These are phyloP conservation scores for Coboldia fuscipes DNA, from an alignment of 1,140 invertebrate species.

Conservation along the genomic window DNA sequence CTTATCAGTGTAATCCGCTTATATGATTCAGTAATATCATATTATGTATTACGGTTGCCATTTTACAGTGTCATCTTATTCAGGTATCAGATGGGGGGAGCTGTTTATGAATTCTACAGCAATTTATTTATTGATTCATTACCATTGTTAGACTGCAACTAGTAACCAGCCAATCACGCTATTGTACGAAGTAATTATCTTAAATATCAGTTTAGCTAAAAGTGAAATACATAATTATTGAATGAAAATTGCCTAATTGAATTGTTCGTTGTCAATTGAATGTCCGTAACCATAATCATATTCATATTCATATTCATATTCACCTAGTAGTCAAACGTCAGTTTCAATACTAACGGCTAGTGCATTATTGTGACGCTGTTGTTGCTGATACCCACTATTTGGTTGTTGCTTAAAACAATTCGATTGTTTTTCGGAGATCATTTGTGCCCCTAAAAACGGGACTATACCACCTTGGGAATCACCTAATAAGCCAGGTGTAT, in stretches of 20 bases:
- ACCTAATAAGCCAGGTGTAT: constrained; percentile 34
- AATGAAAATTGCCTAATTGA: not conserved
- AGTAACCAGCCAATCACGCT: not conserved
- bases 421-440: constrained; percentile 11
- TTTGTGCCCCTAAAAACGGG: constrained; percentile 21
- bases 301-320: too few species aligned
- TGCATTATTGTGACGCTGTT: constrained; percentile 58
- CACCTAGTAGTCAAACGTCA: constrained; percentile 91
- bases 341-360: constrained; percentile 76
- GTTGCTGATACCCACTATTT: constrained; percentile 52
- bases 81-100: too few species aligned
- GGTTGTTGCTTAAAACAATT: constrained; percentile 35
- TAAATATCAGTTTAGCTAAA: not conserved
- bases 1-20: too few species aligned
- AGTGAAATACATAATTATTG: not conserved
- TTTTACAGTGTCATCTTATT: too few species aligned
- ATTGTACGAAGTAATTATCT: not conserved
- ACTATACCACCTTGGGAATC: constrained; percentile 20
- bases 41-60: too few species aligned
- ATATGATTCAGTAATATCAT: too few species aligned
- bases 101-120: too few species aligned
- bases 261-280: not conserved
- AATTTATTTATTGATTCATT: constrained; percentile 7
- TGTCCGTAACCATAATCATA: too few species aligned
- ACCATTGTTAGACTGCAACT: constrained; percentile 3